Percentiles rank a stretch among this genome's conserved stretches.
phyloP scores from a whole-genome alignment of 2,113 vertebrate genomes.

The Ellobius talpinus region DNA sequence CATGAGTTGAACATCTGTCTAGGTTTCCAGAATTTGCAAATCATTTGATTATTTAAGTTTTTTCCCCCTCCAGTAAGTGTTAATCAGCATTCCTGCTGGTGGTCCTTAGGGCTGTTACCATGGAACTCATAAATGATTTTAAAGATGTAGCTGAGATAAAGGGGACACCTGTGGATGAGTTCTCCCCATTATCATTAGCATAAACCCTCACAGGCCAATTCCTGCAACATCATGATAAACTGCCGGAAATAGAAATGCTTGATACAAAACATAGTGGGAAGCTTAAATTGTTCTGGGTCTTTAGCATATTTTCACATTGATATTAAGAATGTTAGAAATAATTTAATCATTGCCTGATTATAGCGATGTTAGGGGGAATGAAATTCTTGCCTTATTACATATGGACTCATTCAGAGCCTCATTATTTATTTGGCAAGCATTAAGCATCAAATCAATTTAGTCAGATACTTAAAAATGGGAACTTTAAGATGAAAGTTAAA shows the following conservation, averaged over 20 bases:
- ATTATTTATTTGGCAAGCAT: constrained; percentile 88
- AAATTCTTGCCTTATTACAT: constrained; percentile 86
- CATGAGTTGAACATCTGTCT: constrained; percentile 70
- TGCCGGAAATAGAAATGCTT: constrained; percentile 83
- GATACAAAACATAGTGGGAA: constrained; percentile 84
- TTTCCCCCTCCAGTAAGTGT: constrained; percentile 65
- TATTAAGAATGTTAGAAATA: constrained; percentile 85
- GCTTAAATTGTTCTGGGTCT: constrained; percentile 82
- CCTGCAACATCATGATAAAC: constrained; percentile 84
- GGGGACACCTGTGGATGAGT: constrained; percentile 82
- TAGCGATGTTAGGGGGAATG: constrained; percentile 85
- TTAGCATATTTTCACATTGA: constrained; percentile 84
- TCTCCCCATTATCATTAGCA: constrained; percentile 85
- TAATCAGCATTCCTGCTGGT: constrained; percentile 84
- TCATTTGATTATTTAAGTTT: constrained; percentile 78
- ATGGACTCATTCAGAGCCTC: constrained; percentile 86
- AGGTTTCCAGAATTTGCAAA: constrained; percentile 65
- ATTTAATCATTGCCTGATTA: constrained; percentile 89
- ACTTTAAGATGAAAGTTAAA: constrained; percentile 86
- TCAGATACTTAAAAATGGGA: constrained; percentile 85
- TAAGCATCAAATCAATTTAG: constrained; percentile 87
- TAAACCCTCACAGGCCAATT: constrained; percentile 85
- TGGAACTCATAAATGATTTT: constrained; percentile 83
- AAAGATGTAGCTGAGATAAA: constrained; percentile 84
- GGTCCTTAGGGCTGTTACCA: constrained; percentile 83